Evolutionary conservation across 2,888 invertebrate species (phyloP).

Genomic region (Neria commutata): DNA sequence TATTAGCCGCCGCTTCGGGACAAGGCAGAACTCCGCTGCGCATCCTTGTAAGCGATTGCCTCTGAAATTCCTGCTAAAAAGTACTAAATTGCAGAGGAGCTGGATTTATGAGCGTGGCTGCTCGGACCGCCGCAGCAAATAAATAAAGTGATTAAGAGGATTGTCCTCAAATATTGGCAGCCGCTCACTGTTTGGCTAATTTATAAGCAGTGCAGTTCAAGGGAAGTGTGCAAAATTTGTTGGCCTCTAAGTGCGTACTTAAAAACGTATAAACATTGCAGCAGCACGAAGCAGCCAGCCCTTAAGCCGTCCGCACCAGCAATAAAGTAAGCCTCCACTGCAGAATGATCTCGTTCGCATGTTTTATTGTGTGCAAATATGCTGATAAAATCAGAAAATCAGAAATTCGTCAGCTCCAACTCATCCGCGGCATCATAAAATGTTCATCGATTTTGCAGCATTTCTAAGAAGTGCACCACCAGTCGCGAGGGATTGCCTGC

Average conservation of each 20-base stretch:
- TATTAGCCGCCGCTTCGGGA: constrained; percentile 37
- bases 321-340: neutral
- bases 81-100: neutral
- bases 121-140: constrained; percentile 28
- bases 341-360: constrained; percentile 15
- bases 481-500: neutral
- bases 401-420: neutral
- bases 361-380: constrained; percentile 22
- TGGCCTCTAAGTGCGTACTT: neutral
- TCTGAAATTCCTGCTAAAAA: neutral
- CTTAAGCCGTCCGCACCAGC: neutral
- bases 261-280: neutral
- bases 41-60: too few species aligned
- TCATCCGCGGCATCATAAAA: neutral
- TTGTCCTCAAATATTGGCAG: constrained; percentile 46
- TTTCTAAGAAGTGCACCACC: neutral
- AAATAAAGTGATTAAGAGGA: constrained; percentile 50
- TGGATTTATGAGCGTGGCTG: constrained; percentile 10
- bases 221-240: neutral
- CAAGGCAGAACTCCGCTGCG: too few species aligned
- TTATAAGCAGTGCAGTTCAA: constrained; percentile 33
- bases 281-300: neutral
- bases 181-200: constrained; percentile 41
- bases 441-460: neutral
- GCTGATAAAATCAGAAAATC: constrained; percentile 14